Evolutionary conservation across 2,113 vertebrate genomes (phyloP).

Genomic region (Peromyscus leucopus): DNA sequence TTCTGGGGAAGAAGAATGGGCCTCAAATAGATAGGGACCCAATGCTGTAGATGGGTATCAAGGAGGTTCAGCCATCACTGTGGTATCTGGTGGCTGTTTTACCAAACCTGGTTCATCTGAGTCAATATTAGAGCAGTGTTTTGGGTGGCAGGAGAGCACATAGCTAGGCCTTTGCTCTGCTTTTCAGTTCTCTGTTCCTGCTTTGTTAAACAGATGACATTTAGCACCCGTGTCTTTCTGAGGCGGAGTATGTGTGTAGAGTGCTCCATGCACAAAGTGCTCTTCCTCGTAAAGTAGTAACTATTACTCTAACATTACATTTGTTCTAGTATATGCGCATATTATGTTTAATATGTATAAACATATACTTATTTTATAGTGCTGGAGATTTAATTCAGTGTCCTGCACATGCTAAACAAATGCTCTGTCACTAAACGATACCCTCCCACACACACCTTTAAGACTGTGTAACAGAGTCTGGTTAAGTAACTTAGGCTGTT

Average conservation of each 20-base stretch:
- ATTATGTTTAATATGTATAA: background rate
- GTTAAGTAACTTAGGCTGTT: background rate
- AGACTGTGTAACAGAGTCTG: background rate
- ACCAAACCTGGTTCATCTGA: fast-evolving
- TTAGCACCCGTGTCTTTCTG: background rate
- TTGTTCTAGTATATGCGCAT: too few species aligned
- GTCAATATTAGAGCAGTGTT: fast-evolving
- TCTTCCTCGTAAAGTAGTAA: background rate
- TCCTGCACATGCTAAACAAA: background rate
- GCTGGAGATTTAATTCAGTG: background rate
- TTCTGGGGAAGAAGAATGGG: background rate
- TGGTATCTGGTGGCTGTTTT: background rate
- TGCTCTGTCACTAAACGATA: background rate
- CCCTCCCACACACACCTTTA: background rate
- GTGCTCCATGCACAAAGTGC: fast-evolving
- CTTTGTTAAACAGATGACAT: background rate
- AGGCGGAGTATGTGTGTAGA: fast-evolving
- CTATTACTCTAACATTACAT: background rate
- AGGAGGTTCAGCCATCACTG: fast-evolving
- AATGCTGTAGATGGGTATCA: background rate
- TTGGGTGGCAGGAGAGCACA: background rate
- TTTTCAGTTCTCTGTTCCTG: background rate
- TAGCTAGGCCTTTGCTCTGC: background rate
- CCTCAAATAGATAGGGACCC: background rate
- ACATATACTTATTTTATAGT: background rate